Conservation (phyloP, 2,113 vertebrate species). For the Zosterops lateralis region DNA sequence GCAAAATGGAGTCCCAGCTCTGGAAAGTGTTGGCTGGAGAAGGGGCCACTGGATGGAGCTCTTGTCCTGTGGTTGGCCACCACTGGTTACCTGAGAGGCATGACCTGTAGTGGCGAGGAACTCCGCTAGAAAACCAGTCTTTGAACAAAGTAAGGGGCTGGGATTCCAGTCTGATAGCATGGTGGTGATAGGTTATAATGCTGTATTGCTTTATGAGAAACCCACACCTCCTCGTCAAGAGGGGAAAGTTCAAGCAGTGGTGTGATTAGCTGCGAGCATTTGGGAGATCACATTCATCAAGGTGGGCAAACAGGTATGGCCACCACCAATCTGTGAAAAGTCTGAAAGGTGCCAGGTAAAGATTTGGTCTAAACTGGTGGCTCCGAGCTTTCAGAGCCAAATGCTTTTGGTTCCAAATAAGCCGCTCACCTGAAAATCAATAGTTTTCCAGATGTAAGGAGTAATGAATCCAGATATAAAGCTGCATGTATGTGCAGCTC, state of each 20-base stretch:
- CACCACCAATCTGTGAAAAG: not conserved
- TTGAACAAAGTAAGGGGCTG: not conserved
- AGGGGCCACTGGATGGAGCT: constrained; percentile 46
- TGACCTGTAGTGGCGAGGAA: not conserved
- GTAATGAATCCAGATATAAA: not conserved
- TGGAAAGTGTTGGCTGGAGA: not conserved
- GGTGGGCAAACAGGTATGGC: not conserved
- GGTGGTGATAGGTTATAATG: not conserved
- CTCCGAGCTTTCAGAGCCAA: not conserved
- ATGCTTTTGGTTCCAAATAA: not conserved
- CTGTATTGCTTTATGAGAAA: not conserved
- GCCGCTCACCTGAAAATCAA: not conserved
- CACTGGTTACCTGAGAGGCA: not conserved
- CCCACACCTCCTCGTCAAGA: not conserved
- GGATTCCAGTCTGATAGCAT: not conserved
- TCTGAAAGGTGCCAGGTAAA: not conserved
- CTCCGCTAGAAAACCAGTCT: accelerated
- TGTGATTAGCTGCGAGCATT: not conserved
- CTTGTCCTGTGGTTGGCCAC: not conserved
- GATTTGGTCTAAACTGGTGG: not conserved
- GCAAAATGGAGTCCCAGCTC: accelerated
- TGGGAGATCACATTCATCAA: not conserved
- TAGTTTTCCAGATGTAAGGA: not conserved
- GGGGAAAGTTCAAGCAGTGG: not conserved
- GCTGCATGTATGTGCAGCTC: accelerated